These are phyloP conservation scores for Sarcophaga subvicina DNA, from an alignment of 2,888 invertebrate genomes.

Conservation along the genomic window DNA sequence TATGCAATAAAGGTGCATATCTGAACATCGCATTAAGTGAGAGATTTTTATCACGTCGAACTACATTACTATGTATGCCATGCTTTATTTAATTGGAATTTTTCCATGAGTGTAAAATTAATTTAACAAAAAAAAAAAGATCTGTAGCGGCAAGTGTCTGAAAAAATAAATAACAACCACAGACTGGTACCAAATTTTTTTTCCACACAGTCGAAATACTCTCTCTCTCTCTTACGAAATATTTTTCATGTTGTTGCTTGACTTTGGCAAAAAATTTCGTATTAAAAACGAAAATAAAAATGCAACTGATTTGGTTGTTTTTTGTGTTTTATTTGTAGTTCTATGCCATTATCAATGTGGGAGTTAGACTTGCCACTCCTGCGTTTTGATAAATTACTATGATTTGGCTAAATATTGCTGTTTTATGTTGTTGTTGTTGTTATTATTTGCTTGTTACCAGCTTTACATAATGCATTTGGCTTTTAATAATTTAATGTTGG, in stretches of 20 bases:
- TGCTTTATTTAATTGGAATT: not conserved
- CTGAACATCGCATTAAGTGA: too few relatives aligned
- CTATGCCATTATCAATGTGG: constrained; percentile 33
- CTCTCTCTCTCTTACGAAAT: constrained; percentile 12
- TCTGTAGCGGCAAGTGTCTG: constrained; percentile 26
- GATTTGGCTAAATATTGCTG: constrained; percentile 26
- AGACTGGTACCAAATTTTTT: constrained; percentile 58
- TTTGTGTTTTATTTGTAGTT: constrained; percentile 1
- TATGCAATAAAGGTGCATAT: too few relatives aligned
- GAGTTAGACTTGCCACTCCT: constrained; percentile 39
- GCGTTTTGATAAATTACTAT: constrained; percentile 58
- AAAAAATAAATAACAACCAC: constrained; percentile 63
- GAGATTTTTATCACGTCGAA: too few relatives aligned
- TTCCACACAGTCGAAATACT: constrained; percentile 4
- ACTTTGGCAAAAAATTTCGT: constrained; percentile 60
- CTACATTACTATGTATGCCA: too few relatives aligned
- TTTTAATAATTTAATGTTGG: constrained; percentile 63
- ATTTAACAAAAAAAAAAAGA: not conserved
- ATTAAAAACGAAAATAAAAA: constrained; percentile 2
- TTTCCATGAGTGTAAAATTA: constrained; percentile 28
- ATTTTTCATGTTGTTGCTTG: constrained; percentile 57
- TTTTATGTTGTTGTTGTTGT: constrained; percentile 16
- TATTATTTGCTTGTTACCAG: constrained; percentile 12
- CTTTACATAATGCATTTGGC: constrained; percentile 49
- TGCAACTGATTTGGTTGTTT: constrained; percentile 47